Evolutionary conservation across 2,797 vertebrate genomes (phyloP).

Genomic region (Scolopax rusticola): DNA sequence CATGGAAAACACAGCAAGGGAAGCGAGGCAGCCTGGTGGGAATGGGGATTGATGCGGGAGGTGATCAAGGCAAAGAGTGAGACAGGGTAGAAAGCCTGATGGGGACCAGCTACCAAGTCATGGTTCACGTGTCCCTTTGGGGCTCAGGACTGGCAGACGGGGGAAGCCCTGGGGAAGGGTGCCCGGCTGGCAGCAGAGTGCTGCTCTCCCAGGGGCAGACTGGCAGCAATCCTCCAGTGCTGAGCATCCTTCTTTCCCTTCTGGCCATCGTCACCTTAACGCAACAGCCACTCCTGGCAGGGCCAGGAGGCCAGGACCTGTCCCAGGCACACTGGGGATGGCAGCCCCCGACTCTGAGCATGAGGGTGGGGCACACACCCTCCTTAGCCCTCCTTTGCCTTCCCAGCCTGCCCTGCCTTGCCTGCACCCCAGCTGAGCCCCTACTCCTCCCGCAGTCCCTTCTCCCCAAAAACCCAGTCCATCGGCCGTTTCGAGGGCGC

Average conservation of each 20-base stretch:
- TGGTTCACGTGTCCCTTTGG: not conserved
- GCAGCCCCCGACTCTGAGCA: not conserved
- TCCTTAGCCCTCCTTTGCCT: not conserved
- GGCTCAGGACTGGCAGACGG: not conserved
- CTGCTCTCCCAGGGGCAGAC: not conserved
- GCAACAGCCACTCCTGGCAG: not conserved
- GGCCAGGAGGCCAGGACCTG: not conserved
- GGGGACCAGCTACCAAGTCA: not conserved
- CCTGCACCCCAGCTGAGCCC: slow-evolving; percentile 47
- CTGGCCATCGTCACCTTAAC: not conserved
- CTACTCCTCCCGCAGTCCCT: not conserved
- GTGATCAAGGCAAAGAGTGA: not conserved
- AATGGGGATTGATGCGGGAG: not conserved
- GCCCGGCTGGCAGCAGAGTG: not conserved
- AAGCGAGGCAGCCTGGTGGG: not conserved
- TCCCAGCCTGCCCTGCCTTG: slow-evolving; percentile 2
- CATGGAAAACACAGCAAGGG: not conserved
- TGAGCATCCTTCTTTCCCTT: slow-evolving; percentile 18
- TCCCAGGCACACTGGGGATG: not conserved
- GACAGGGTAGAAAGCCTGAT: not conserved
- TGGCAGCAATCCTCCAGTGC: not conserved
- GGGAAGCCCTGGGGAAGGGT: not conserved
- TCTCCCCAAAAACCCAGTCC: not conserved
- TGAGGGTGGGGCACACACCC: not conserved
- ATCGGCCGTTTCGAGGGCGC: not conserved